These are phyloP conservation scores for Cherax quadricarinatus DNA, from an alignment of 1,140 invertebrate genomes.

Conservation along the genomic window DNA sequence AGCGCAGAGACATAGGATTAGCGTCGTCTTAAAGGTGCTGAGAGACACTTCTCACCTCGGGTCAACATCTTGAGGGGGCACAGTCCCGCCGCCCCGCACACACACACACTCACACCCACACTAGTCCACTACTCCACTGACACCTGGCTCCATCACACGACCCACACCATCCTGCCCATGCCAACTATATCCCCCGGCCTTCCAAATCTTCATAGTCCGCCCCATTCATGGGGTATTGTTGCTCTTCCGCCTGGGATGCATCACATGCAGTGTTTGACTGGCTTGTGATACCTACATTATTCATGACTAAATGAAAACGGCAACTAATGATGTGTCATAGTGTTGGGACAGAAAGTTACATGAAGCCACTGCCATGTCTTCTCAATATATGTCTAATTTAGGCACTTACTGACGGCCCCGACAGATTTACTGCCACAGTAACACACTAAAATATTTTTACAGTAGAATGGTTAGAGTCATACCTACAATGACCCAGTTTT, in stretches of 20 bases:
- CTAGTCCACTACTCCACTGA: not conserved
- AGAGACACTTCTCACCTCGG: no score
- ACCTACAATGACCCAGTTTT: not conserved
- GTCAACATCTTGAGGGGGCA: not conserved
- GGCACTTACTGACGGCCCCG: not conserved
- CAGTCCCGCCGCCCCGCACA: not conserved
- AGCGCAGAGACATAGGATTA: no score
- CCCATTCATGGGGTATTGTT: not conserved
- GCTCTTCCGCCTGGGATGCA: not conserved
- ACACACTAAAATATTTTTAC: not conserved
- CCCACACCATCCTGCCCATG: not conserved
- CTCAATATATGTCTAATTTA: slow-evolving; percentile 17
- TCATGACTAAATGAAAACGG: not conserved
- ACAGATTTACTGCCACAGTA: not conserved
- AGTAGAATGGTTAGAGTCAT: not conserved
- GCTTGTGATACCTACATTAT: not conserved
- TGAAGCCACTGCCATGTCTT: not conserved
- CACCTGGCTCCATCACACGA: not conserved
- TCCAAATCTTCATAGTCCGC: not conserved
- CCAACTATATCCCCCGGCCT: not conserved
- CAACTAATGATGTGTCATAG: not conserved
- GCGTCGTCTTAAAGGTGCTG: no score
- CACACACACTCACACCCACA: slow-evolving; percentile 27
- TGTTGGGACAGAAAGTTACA: not conserved
- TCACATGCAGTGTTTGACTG: not conserved